Base-by-base conservation (phyloP, 2,113 vertebrate genomes). In the Dinomys branickii region DNA sequence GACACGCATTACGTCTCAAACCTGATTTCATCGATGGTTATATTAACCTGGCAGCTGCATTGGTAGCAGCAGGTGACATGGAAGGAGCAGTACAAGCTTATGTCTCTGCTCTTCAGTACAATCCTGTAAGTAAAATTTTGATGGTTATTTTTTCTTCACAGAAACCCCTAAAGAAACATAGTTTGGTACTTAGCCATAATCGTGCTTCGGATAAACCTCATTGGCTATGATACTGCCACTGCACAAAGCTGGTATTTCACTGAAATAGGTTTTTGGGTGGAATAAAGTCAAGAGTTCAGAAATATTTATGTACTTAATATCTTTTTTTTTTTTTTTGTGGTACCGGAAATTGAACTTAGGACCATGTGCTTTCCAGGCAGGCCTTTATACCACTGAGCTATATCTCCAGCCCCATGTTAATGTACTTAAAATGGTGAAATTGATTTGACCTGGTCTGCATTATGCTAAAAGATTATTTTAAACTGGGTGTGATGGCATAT, bases 11-110 rank as follows among this genome's bases (percentile, higher is more conserved):
- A 54, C 99, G 99, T 96, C 99, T 99, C 95, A 99, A 99, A 97
- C 99, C 99, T 30, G 99, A 99, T 97, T 99, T 99, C 98, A 99
- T 99, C 90, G 99, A 99, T 95, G 99, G 99, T 96, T 99, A 99
- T 98, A 99, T 99, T 98, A 99, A 99, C 98, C 98, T 99, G 98
- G 99, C 99, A 94, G 99, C 99, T 67, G 99, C 99, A 4, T 98
- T 99, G 96, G 99, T 99, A 97, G 99, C 99, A 67, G 99, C 99
- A 69, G 99, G 99, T 24, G 99, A 99, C 98, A 99, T 99, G 99
- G 99, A 99, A 98, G 99, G 99, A 98, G 99, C 99, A 58, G 99
- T 99, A 92, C 99, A 99, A 98, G 99, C 99, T 58, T 99, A 99
- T 5, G 99, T 99, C 84, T 99, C 99, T 87, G 99, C 99, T 88